A percentile compares a stretch with the other conserved stretches of the same genome.
Evolutionary conservation across 2,797 vertebrate genomes (phyloP).

Genomic region (Antennarius maculatus): DNA sequence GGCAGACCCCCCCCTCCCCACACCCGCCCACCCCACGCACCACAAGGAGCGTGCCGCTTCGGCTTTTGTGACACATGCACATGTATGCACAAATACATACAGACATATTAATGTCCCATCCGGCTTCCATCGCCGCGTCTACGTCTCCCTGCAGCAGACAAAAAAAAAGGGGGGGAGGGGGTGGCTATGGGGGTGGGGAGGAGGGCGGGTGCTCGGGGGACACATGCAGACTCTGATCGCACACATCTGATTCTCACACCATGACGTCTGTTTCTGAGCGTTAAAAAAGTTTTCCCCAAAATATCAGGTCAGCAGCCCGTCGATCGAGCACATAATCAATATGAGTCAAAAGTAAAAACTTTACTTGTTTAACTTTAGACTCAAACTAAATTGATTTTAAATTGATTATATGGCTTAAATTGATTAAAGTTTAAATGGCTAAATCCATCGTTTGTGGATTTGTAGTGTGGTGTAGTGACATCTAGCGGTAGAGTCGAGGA

Average conservation of each 20-base stretch:
- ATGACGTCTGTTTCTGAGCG: not conserved
- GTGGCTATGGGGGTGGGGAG: conserved; percentile 48
- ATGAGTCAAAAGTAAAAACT: too few relatives aligned
- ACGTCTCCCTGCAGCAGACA: conserved; percentile 37
- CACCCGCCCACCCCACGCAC: conserved; percentile 27
- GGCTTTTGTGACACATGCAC: conserved; percentile 58
- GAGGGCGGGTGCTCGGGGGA: too few relatives aligned
- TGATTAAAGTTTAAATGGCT: too few relatives aligned
- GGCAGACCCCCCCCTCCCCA: conserved; percentile 11
- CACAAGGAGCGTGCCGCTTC: conserved; percentile 68
- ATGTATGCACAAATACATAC: conserved; percentile 39
- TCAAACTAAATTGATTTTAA: too few relatives aligned
- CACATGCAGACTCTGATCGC: conserved; percentile 34
- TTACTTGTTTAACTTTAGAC: too few relatives aligned
- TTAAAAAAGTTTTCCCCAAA: too few relatives aligned
- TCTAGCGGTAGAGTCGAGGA: too few relatives aligned
- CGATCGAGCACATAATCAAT: too few relatives aligned
- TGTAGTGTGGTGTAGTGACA: too few relatives aligned
- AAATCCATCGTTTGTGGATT: too few relatives aligned
- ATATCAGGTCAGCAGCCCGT: too few relatives aligned
- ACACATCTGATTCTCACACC: not conserved
- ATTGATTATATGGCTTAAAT: too few relatives aligned
- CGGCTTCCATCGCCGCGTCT: conserved; percentile 52
- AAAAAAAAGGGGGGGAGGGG: conserved; percentile 56
- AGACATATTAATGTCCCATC: conserved; percentile 20